Conservation (phyloP, 2,888 invertebrate species). For the Apamea crenata region DNA sequence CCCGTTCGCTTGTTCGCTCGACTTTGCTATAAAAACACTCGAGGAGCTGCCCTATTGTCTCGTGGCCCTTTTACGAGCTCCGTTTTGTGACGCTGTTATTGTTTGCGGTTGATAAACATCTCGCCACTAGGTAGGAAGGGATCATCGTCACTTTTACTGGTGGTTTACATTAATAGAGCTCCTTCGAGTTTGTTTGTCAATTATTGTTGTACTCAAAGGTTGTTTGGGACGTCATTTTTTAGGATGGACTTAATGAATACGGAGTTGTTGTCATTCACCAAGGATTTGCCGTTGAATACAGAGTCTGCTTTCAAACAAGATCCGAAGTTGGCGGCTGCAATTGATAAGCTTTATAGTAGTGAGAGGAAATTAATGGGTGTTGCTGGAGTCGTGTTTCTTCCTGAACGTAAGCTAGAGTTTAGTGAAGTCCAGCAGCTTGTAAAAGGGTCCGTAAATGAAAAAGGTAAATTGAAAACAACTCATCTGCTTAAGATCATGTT, state of each 20-base stretch:
- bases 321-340: conserved; percentile 81
- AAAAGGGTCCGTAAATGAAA: conserved; percentile 64
- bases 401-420: conserved; percentile 83
- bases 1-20: conserved; percentile 86
- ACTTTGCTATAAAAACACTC: conserved; percentile 88
- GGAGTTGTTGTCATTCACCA: conserved; percentile 76
- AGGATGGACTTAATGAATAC: conserved; percentile 86
- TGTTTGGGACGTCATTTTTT: conserved; percentile 74
- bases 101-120: conserved; percentile 90
- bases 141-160: conserved; percentile 88
- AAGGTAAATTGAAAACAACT: conserved; percentile 58
- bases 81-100: conserved; percentile 89
- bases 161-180: conserved; percentile 84
- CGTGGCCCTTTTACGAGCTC: conserved; percentile 88
- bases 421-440: conserved; percentile 81
- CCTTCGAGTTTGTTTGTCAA: conserved; percentile 84
- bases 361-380: conserved; percentile 60
- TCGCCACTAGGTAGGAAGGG: conserved; percentile 89
- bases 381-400: conserved; percentile 71
- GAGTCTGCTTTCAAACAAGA: conserved; percentile 80
- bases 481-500: background rate
- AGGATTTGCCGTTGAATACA: conserved; percentile 74
- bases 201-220: conserved; percentile 81
- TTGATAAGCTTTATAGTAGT: conserved; percentile 79
- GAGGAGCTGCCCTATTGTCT: conserved; percentile 88